Evolutionary conservation across 2,888 invertebrate species (phyloP), one percentile per base, ranked within the genome.

Genomic region (Frankliniella intonsa): DNA sequence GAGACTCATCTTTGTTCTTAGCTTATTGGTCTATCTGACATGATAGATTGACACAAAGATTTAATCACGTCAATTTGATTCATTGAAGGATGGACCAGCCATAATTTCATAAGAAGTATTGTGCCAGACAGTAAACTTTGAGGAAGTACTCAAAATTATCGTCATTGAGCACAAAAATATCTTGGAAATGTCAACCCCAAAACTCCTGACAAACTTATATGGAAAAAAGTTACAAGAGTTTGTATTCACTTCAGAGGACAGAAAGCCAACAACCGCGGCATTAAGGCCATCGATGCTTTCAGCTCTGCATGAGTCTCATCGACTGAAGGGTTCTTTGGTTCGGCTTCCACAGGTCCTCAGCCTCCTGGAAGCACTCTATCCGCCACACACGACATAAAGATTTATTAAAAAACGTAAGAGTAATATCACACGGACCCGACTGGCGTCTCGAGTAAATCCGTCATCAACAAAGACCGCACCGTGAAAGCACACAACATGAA

Each of bases 401-500:
- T 62, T 17, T 14, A 17, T 19, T 14, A n/a, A 62, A 62, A 62
- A 62, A 62, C 17, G 62, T 62, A 19, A 62, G 62, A 62, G 62
- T 62, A 76, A 76, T 76, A 76, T 76, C 69, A 76, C 69, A 76
- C 69, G 69, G 69, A 76, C 69, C 22, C 55, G 55, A 55, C 17
- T 14, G 55, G 55, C 55, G 55, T 55, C 17, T 55, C 55, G 14
- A 55, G 62, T 55, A 55, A 55, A 17, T 62, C 62, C 62, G 62
- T 62, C 17, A 55, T 55, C 62, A 62, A 62, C 62, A 62, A 62
- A 17, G n/a, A 19, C 14, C n/a, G n/a, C 62, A 62, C 69, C 69
- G 69, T 76, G 69, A 76, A 76, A 76, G n/a, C 69, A 62, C 62
- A 62, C 62, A 62, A 62, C 62, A 62, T 62, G 14, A n/a, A 62